Evolutionary conservation across 1,140 invertebrate genomes (phyloP).

Genomic region (Ectropis grisescens): DNA sequence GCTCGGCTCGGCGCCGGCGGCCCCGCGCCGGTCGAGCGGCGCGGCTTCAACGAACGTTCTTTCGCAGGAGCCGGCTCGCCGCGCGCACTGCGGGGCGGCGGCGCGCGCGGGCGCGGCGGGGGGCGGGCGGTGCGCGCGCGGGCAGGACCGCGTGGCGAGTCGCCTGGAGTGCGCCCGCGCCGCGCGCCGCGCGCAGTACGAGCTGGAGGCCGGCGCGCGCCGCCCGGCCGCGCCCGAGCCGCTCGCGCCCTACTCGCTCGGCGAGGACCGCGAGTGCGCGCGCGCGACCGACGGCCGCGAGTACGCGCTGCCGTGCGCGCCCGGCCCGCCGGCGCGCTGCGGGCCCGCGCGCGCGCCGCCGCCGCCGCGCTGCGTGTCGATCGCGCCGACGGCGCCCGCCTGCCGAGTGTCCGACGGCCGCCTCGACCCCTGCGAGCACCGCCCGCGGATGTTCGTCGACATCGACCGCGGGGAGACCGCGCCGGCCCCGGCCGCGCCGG

Average conservation of each 20-base stretch:
- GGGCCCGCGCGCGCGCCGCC: conserved; percentile 2
- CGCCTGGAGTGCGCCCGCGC: conserved; percentile 11
- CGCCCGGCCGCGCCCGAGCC: neutral
- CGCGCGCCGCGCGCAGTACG: conserved; percentile 12
- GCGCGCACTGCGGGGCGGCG: conserved; percentile 1
- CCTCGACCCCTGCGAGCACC: no score
- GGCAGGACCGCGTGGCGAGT: conserved; percentile 17
- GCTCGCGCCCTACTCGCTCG: conserved; percentile 2
- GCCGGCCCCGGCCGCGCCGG: no score
- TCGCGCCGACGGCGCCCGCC: conserved; percentile 1
- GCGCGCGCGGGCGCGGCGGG: neutral
- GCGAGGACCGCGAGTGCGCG: conserved; percentile 12
- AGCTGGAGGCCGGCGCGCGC: conserved; percentile 10
- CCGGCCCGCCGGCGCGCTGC: conserved; percentile 2
- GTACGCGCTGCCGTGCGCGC: conserved; percentile 9
- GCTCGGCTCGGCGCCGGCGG: no score
- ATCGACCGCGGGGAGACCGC: no score
- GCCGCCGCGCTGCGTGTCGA: neutral
- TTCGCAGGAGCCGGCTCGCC: no score
- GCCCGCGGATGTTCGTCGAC: no score
- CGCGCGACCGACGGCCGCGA: conserved; percentile 19
- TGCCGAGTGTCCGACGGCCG: no score
- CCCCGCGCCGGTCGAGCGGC: no score
- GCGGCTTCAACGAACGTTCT: no score
- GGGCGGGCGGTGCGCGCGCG: conserved; percentile 3